These are phyloP conservation scores for Gastrophysa polygoni DNA, from an alignment of 2,888 invertebrate genomes.

Conservation along the genomic window DNA sequence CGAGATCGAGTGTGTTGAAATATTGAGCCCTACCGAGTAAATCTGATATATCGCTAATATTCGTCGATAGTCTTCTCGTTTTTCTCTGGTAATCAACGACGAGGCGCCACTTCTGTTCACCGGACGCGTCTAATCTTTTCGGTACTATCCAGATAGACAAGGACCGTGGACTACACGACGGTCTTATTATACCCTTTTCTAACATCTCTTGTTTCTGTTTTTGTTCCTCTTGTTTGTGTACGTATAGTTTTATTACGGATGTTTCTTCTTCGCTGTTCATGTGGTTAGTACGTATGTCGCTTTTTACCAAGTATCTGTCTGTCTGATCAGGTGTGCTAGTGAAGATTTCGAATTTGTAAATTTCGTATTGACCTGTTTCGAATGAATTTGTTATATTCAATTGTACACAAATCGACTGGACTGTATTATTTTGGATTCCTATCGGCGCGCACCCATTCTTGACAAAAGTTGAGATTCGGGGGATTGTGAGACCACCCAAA, in stretches of 20 bases:
- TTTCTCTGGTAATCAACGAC: constrained; percentile 4
- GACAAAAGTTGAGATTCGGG: no score
- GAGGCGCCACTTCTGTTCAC: constrained; percentile 11
- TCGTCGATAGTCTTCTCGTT: constrained; percentile 15
- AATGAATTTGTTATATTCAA: no score
- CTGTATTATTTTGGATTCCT: no score
- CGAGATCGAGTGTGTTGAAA: constrained; percentile 11
- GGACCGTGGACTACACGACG: constrained; percentile 18
- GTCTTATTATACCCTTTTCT: constrained; percentile 13
- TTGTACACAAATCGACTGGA: no score
- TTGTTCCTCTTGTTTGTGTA: constrained; percentile 17
- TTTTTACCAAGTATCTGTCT: no score
- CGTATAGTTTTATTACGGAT: constrained; percentile 7
- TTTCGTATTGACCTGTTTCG: no score
- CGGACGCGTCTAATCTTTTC: constrained; percentile 21
- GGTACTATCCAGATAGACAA: constrained; percentile 22
- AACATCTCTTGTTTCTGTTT: constrained; percentile 16
- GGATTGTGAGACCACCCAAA: no score
- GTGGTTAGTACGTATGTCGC: no score
- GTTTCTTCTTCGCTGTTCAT: no score
- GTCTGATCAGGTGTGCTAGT: no score
- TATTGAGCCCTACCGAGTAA: constrained; percentile 12
- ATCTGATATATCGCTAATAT: constrained; percentile 18
- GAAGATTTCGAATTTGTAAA: no score
- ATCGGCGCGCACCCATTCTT: no score